A percentile compares a stretch with the other conserved stretches of the same genome.
phyloP scores from a whole-genome alignment of 2,888 invertebrate species.

The Heliconius sara region DNA sequence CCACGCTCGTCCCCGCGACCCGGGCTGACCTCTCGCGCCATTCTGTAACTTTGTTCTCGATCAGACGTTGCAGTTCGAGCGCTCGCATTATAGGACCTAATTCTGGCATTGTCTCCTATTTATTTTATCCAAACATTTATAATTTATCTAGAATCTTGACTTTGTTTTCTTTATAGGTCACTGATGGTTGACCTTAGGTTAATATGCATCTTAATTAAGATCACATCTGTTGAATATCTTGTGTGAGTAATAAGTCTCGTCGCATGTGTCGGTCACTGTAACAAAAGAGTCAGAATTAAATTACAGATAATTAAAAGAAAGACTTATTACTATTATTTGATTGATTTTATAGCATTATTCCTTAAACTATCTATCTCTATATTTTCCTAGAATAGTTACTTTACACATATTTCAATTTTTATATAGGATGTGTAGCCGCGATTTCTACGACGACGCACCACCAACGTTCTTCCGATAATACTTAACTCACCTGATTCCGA shows the following conservation, averaged over 20 bases:
- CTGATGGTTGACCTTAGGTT: conserved; percentile 40
- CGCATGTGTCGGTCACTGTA: conserved; percentile 37
- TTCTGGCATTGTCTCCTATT: conserved; percentile 72
- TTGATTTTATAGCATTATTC: not conserved
- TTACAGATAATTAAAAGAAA: not conserved
- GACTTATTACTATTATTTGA: not conserved
- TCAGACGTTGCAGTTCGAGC: conserved; percentile 77
- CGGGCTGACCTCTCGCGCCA: conserved; percentile 81
- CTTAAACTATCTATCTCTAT: too few relatives aligned
- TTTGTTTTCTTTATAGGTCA: conserved; percentile 38
- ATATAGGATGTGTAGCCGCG: conserved; percentile 53
- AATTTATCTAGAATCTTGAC: conserved; percentile 44
- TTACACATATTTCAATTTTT: conserved; percentile 28
- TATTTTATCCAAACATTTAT: conserved; percentile 34
- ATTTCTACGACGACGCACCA: conserved; percentile 63
- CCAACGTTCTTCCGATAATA: conserved; percentile 65
- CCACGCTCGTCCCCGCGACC: conserved; percentile 73
- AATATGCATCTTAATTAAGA: conserved; percentile 38
- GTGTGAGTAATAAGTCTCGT: conserved; percentile 37
- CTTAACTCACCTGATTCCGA: conserved; percentile 53
- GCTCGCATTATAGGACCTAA: conserved; percentile 80
- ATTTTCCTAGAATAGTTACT: not conserved
- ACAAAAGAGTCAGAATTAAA: conserved; percentile 28
- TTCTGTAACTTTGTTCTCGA: conserved; percentile 81
- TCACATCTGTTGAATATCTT: conserved; percentile 48